Evolutionary conservation across 30 jellyfish, hydroid and myxozoan species (phyloP), one percentile per base, ranked within the genome.

Genomic region (Clytia hemisphaerica): DNA sequence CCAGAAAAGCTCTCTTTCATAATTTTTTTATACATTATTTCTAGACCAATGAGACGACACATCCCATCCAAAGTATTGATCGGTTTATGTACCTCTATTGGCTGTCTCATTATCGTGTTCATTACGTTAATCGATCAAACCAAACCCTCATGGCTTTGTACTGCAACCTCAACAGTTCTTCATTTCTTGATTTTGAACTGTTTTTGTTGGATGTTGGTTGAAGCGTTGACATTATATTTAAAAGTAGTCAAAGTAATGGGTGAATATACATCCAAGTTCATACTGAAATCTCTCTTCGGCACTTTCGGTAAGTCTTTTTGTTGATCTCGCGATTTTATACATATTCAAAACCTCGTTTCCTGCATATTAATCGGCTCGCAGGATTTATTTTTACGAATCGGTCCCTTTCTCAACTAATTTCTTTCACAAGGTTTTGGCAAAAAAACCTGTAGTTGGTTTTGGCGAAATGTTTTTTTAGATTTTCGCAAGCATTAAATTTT

Each of bases 81-180:
- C 30, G 27, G 70, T 22, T 21, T 57, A 30, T 57, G 70, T 30
- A 21, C 12, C 25, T 57, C 70, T 5, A 37, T 57, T 21, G 70
- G 70, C 16, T 57, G 27, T 26, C 7, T 57, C 38, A 57, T 57
- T 37, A 57, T 57, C 16, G 16, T 30, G 25, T 57, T 57, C 30
- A 26, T 57, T 2, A n/a, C 42, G 16, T 57, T 57, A 22, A 45
- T 57, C 0, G 42, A 57, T 21, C 51, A 45, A 25, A 57, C 70
- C 15, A 30, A 57, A 57, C 70, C 55, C 51, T 21, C 44, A 57
- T 57, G 70, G 70, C 30, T 57, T n/a, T 57, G 70, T 33, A 57
- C 42, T 6, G 33, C 42, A 21, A 30, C 44, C 15, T 57, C 70
- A 6, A 30, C 33, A 22, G 15, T 25, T 28, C 70, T 57, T 57